phyloP scores from a whole-genome alignment of 2,888 invertebrate genomes.

The Lamproptera curius region DNA sequence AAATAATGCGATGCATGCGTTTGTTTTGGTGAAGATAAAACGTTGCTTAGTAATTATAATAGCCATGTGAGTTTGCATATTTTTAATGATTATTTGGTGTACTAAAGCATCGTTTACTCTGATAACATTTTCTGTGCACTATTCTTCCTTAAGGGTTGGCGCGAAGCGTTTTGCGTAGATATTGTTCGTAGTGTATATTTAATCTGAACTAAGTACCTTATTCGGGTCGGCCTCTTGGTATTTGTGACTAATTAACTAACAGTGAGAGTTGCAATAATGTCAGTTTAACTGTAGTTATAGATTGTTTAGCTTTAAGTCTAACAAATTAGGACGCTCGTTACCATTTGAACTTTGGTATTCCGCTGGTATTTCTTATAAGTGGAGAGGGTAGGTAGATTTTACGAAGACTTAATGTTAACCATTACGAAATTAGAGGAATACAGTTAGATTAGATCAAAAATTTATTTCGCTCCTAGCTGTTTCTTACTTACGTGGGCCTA shows the following conservation, averaged over 20 bases:
- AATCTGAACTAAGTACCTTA: not conserved
- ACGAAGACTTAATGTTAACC: conserved; percentile 13
- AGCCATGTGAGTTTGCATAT: not conserved
- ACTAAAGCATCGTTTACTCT: not conserved
- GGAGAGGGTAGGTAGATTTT: conserved; percentile 2
- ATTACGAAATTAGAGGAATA: conserved; percentile 10
- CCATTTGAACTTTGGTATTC: conserved; percentile 12
- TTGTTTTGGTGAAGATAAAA: no score
- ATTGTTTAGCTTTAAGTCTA: conserved; percentile 14
- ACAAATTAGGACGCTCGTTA: conserved; percentile 9
- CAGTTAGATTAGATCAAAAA: conserved; percentile 7
- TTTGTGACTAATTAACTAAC: conserved; percentile 31
- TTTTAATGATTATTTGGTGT: not conserved
- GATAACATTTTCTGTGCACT: not conserved
- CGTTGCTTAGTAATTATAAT: not conserved
- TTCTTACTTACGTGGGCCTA: conserved; percentile 7
- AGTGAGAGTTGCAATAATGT: conserved; percentile 69
- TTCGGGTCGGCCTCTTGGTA: not conserved
- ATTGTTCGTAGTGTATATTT: not conserved
- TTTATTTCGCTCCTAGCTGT: conserved; percentile 4
- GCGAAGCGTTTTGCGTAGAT: not conserved
- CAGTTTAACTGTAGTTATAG: conserved; percentile 48
- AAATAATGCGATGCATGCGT: no score
- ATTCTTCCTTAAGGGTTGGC: not conserved
- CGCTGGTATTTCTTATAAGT: not conserved